These are phyloP conservation scores for Saguinus imperator DNA, from an alignment of 2,113 vertebrate species.

Conservation along the genomic window DNA sequence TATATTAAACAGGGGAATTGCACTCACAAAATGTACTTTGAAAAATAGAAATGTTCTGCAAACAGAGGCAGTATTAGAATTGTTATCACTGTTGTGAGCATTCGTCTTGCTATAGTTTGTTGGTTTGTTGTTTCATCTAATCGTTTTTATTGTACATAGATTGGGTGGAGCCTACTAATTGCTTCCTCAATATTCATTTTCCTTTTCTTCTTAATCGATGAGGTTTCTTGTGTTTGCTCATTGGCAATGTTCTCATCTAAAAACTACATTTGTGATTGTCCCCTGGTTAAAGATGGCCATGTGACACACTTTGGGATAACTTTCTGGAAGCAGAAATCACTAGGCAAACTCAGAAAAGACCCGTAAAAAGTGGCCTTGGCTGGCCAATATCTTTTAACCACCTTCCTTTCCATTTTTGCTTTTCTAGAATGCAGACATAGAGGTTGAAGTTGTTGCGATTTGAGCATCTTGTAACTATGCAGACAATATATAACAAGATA, in stretches of 20 bases:
- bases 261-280: neutral
- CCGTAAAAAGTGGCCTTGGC: neutral
- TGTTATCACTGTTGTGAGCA: conserved; percentile 27
- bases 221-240: neutral
- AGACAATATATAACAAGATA: neutral
- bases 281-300: neutral
- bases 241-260: neutral
- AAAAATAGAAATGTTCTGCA: conserved; percentile 57
- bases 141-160: neutral
- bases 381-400: neutral
- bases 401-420: neutral
- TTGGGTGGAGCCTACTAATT: conserved; percentile 15
- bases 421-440: neutral
- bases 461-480: neutral
- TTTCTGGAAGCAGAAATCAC: neutral
- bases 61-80: conserved; percentile 44
- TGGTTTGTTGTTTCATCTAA: conserved; percentile 23
- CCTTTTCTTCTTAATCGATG: neutral
- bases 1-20: conserved; percentile 72
- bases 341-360: neutral
- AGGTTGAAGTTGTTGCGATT: neutral
- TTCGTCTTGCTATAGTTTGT: conserved; percentile 10
- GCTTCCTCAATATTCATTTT: neutral
- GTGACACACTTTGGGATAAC: neutral
- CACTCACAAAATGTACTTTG: conserved; percentile 60